Evolutionary conservation across 2,797 vertebrate genomes (phyloP).

Genomic region (Galagoides demidoff): DNA sequence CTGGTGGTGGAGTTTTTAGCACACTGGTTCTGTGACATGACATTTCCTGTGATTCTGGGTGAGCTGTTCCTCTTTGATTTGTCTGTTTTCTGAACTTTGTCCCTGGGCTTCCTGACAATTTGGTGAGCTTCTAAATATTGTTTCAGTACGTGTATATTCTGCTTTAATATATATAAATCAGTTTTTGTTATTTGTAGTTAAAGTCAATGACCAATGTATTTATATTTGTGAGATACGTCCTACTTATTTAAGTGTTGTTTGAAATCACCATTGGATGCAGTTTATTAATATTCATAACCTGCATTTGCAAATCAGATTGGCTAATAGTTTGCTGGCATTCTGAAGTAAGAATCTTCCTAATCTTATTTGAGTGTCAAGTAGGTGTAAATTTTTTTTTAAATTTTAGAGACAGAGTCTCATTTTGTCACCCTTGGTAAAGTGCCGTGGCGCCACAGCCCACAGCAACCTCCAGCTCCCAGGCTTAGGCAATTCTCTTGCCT

Average conservation of each 20-base stretch:
- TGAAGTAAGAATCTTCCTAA: neutral
- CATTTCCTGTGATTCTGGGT: neutral
- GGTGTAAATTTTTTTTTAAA: neutral
- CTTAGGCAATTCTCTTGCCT: no score
- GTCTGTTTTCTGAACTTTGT: neutral
- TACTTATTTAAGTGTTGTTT: neutral
- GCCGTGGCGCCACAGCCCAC: no score
- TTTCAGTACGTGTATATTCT: neutral
- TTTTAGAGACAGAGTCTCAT: no score
- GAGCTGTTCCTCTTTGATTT: neutral
- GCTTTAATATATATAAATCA: neutral
- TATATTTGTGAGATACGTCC: neutral
- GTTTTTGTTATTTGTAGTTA: neutral
- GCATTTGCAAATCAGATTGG: neutral
- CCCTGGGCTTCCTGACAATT: neutral
- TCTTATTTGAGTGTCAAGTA: constrained; percentile 1
- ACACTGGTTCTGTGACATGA: neutral
- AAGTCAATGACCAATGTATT: neutral
- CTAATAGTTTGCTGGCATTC: neutral
- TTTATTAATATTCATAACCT: neutral
- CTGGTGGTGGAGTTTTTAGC: neutral
- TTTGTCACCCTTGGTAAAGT: no score
- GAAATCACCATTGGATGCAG: neutral
- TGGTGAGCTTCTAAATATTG: neutral
- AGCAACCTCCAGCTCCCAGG: no score